Evolutionary conservation across 1,140 invertebrate genomes (phyloP), one percentile per base, ranked within the genome.

Genomic region (Venturia canescens): DNA sequence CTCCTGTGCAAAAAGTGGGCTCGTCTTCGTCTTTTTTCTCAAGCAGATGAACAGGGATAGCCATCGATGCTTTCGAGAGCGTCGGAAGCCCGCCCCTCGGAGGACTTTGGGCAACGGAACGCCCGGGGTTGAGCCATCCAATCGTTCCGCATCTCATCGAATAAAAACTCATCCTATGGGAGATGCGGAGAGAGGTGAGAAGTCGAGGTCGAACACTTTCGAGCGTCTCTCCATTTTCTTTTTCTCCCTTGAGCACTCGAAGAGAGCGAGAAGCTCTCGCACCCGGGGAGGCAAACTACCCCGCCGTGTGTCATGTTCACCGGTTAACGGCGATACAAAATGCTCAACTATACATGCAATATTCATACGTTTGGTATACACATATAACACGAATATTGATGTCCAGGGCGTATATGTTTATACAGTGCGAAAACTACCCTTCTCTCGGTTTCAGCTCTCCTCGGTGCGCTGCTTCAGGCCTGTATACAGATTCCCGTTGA

Each of bases 281-380:
- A 38, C 16, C 31, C 31, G 23, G 21, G 57, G 18, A 26, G 21
- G 23, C 48, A 77, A 77, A 77, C 57, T 26, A 77, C 60, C 75
- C 57, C 26, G 34, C 44, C 57, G 23, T 23, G 23, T 23, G 50
- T 76, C 50, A 76, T 60, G 53, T 23, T 77, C 31, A 63, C 75
- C 57, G 1, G 57, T 77, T 77, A 29, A 15, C 31, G 1, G 23
- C 53, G 57, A 77, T 77, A 77, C 75, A 63, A 63, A 77, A 77
- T 63, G 66, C 66, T 66, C 44, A n/a, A 34, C 60, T 66, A 66
- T 38, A 63, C 75, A 66, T 77, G 13, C 60, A 76, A 53, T 60
- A 76, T 76, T 76, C 72, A 76, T 76, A 60, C 27, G 3, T 27
- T 29, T 75, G 57, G 11, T 34, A 23, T 26, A 57, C 11, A 53